These are phyloP conservation scores for Cancer borealis DNA, from an alignment of 2,888 invertebrate genomes.

Conservation along the genomic window DNA sequence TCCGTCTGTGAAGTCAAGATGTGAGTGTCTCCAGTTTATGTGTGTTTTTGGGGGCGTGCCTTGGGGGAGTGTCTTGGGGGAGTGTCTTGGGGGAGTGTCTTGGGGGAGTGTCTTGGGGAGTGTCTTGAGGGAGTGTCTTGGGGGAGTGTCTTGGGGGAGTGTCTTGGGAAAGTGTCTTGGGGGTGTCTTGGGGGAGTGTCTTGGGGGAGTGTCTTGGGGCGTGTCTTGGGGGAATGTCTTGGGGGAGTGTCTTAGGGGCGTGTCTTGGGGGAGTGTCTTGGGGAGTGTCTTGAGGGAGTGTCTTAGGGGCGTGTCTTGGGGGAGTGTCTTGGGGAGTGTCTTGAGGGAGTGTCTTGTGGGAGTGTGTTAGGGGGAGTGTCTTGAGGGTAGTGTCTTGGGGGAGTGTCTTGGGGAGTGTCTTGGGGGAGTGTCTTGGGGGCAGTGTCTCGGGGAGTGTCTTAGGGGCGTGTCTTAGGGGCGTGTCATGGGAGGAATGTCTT, in stretches of 20 bases:
- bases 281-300: no score
- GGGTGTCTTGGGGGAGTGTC: no score
- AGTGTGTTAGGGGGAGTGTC: not conserved
- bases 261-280: not conserved
- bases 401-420: no score
- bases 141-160: not conserved
- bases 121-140: not conserved
- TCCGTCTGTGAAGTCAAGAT: not conserved
- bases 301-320: not conserved
- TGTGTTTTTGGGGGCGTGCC: not conserved
- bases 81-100: no score
- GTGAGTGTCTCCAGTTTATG: not conserved
- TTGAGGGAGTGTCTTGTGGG: not conserved
- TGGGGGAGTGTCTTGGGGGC: no score
- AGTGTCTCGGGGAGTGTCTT: no score
- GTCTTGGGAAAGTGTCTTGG: no score
- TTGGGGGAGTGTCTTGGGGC: not conserved
- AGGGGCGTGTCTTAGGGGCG: not conserved
- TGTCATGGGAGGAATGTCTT: not conserved
- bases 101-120: no score
- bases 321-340: not conserved
- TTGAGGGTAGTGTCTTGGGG: not conserved
- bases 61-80: no score
- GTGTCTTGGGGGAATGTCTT: not conserved
- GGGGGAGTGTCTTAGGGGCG: not conserved